phyloP scores from a whole-genome alignment of 2,888 invertebrate genomes.

The Agriopis aurantiaria region DNA sequence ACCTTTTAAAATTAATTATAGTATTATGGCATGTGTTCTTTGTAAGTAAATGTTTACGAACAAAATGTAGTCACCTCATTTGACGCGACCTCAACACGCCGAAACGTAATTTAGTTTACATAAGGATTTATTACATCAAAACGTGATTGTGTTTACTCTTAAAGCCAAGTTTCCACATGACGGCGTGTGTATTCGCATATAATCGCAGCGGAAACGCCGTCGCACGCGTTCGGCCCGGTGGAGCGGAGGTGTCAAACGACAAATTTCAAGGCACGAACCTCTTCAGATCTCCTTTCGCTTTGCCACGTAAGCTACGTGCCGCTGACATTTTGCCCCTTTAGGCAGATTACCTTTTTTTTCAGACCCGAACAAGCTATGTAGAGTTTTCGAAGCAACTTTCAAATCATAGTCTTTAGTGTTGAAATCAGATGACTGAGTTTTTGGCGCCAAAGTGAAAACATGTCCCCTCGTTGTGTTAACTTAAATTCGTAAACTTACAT shows the following conservation, averaged over 20 bases:
- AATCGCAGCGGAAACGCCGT: slow-evolving; percentile 67
- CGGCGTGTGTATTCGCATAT: slow-evolving; percentile 57
- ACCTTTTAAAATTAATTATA: too few relatives aligned
- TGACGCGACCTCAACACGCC: slow-evolving; percentile 21
- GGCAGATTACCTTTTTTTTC: slow-evolving; percentile 49
- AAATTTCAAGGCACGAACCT: slow-evolving; percentile 70
- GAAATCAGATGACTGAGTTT: background rate
- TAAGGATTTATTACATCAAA: slow-evolving; percentile 46
- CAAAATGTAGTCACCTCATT: background rate
- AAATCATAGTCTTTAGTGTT: background rate
- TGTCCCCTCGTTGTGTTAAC: background rate
- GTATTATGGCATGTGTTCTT: too few relatives aligned
- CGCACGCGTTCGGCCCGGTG: slow-evolving; percentile 58
- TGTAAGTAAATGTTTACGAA: background rate
- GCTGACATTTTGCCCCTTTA: slow-evolving; percentile 55
- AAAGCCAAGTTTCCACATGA: slow-evolving; percentile 56
- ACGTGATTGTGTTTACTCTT: slow-evolving; percentile 53
- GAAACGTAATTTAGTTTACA: slow-evolving; percentile 38
- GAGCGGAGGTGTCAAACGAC: slow-evolving; percentile 75
- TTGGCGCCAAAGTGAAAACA: too few relatives aligned
- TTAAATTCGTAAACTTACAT: too few relatives aligned
- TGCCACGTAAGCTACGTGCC: slow-evolving; percentile 56
- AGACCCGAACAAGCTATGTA: slow-evolving; percentile 39
- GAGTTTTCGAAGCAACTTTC: background rate
- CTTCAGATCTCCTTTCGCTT: slow-evolving; percentile 63